Percentiles rank a stretch among this genome's conserved stretches.
These are phyloP conservation scores for Sebastes taczanowskii DNA, from an alignment of 2,797 vertebrate species.

Conservation along the genomic window DNA sequence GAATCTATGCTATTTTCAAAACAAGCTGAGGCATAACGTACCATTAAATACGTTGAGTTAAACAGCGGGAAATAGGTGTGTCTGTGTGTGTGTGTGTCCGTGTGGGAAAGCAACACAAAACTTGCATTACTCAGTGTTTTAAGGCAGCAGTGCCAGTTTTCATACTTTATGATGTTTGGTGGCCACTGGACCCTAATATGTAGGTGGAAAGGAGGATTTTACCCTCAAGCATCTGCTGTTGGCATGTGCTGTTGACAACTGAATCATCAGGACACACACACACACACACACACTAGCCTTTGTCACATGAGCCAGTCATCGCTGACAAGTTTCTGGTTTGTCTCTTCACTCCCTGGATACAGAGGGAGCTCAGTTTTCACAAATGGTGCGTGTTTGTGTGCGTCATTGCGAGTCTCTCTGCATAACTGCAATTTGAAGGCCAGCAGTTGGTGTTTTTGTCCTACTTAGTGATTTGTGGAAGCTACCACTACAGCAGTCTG, in stretches of 20 bases:
- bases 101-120: neutral
- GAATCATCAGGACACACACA: constrained; percentile 35
- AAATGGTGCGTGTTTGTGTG: neutral
- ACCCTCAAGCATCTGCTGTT: constrained; percentile 40
- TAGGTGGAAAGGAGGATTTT: constrained; percentile 25
- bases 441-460: constrained; percentile 2
- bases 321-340: neutral
- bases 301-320: constrained; percentile 18
- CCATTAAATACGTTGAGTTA: neutral
- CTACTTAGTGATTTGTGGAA: neutral
- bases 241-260: constrained; percentile 51
- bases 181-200: constrained; percentile 13
- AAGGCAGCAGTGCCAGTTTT: neutral
- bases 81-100: neutral
- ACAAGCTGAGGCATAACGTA: neutral
- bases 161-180: constrained; percentile 10
- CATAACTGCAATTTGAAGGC: constrained; percentile 3
- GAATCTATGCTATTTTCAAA: constrained; percentile 11
- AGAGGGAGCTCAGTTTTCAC: neutral
- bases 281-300: neutral
- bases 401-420: constrained; percentile 7
- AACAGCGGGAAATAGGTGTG: neutral
- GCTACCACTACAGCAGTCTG: neutral
- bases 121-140: neutral
- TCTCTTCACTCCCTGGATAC: constrained; percentile 10